Percentiles rank a stretch among this genome's conserved stretches.
Evolutionary conservation across 2,888 invertebrate genomes (phyloP).

Genomic region (Drepanosiphum platanoidis): DNA sequence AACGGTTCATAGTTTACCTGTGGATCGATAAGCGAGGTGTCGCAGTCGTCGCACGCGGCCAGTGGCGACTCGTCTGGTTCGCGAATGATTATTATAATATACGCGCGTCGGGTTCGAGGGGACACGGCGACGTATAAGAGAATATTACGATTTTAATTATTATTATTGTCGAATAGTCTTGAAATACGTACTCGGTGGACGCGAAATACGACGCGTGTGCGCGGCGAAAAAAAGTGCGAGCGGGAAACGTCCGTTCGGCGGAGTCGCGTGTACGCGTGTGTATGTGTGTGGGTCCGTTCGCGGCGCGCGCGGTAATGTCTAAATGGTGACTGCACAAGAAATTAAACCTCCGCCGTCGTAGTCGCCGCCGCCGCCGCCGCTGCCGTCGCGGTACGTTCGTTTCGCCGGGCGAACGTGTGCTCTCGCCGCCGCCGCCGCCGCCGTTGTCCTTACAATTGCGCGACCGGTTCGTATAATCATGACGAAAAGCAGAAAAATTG

Average conservation of each 20-base stretch:
- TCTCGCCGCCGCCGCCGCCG: constrained; percentile 31
- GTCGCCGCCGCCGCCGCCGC: constrained; percentile 26
- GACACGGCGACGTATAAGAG: background rate
- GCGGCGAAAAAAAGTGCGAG: background rate
- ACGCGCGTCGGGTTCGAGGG: background rate
- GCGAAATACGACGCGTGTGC: background rate
- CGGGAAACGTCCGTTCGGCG: constrained; percentile 12
- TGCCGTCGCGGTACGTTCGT: constrained; percentile 30
- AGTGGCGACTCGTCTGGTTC: background rate
- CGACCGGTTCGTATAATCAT: background rate
- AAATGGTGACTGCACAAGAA: constrained; percentile 57
- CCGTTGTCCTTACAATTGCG: constrained; percentile 7
- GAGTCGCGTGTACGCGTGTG: background rate
- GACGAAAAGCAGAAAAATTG: no score
- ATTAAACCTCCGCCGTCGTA: constrained; percentile 47
- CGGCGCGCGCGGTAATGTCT: constrained; percentile 55
- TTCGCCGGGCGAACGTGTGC: constrained; percentile 42
- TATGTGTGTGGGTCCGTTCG: background rate
- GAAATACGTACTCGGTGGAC: no score
- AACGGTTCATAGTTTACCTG: background rate
- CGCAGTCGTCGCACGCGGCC: background rate
- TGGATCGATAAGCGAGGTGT: background rate
- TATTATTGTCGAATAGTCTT: no score
- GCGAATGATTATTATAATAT: no score
- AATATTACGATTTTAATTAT: no score